Evolutionary conservation across 1,140 invertebrate species (phyloP), one percentile per base, ranked within the genome.

Genomic region (Ostrea denselamellosa): DNA sequence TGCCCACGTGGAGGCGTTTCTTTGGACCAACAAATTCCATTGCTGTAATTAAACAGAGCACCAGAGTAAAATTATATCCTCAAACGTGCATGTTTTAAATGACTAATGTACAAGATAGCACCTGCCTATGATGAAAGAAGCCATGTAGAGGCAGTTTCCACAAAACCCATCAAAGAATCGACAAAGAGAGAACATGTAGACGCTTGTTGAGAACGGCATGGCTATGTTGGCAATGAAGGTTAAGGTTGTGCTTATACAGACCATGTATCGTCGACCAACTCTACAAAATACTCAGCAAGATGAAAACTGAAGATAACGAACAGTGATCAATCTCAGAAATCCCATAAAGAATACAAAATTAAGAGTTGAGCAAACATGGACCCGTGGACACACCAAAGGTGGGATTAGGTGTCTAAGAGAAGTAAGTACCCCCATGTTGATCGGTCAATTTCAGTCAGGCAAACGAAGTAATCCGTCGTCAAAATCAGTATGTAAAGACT

Each of bases 21-120:
- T 89, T 85, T 0, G 94, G 92, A 1, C 94, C 94, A 54, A 95
- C 93, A 58, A 95, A 86, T 85, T 95, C 94, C 92, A 87, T 88
- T 14, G 85, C 89, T 90, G 87, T 17, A 53, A 54, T 2, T 28
- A 12, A 77, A 34, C 22, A 12, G 14, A 28, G 8, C 22, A 77
- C 14, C 0, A 5, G n/a, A 0, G 9, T 10, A 9, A 14, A 77
- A 34, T 77, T 77, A 4, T 28, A 28, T 71, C n/a, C n/a, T n/a
- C n/a, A n/a, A n/a, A n/a, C n/a, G n/a, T n/a, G n/a, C n/a, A n/a
- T n/a, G n/a, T 71, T 25, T 28, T 14, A 34, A 25, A 77, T 77
- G 12, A 28, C 12, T 34, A 77, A 25, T 19, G 5, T 44, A n/a
- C 7, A 77, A 34, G 28, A 77, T 10, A 19, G 7, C 10, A 53